Evolutionary conservation across 2,888 invertebrate genomes (phyloP).

Genomic region (Agonum fuliginosum): DNA sequence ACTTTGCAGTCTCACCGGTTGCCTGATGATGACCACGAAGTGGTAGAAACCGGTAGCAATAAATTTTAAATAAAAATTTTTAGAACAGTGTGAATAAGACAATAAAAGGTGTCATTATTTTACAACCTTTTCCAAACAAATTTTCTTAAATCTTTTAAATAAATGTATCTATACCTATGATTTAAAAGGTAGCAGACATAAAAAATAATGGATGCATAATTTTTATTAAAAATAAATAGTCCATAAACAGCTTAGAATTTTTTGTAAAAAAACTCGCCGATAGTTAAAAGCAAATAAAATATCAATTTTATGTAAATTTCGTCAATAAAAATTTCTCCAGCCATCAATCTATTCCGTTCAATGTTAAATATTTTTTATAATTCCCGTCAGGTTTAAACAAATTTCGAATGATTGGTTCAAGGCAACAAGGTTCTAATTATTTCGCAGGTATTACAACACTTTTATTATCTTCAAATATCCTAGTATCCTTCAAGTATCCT

Average conservation of each 20-base stretch:
- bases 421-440: conserved; percentile 8
- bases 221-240: not conserved
- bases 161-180: no score
- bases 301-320: conserved; percentile 35
- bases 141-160: no score
- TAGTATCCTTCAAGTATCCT: no score
- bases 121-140: no score
- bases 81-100: no score
- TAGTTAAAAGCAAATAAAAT: conserved; percentile 20
- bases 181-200: no score
- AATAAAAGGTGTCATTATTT: no score
- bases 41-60: no score
- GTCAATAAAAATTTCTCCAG: conserved; percentile 23
- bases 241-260: conserved; percentile 6
- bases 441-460: conserved; percentile 35
- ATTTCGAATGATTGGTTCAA: conserved; percentile 40
- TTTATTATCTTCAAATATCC: conserved; percentile 38
- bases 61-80: no score
- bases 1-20: no score
- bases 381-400: conserved; percentile 28
- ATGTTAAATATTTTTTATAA: conserved; percentile 36
- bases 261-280: conserved; percentile 13
- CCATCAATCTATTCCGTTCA: conserved; percentile 28
- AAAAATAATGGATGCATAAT: not conserved
- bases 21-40: no score